Conservation (phyloP, 2,113 vertebrate genomes). For the Rhabdomys dilectus region DNA sequence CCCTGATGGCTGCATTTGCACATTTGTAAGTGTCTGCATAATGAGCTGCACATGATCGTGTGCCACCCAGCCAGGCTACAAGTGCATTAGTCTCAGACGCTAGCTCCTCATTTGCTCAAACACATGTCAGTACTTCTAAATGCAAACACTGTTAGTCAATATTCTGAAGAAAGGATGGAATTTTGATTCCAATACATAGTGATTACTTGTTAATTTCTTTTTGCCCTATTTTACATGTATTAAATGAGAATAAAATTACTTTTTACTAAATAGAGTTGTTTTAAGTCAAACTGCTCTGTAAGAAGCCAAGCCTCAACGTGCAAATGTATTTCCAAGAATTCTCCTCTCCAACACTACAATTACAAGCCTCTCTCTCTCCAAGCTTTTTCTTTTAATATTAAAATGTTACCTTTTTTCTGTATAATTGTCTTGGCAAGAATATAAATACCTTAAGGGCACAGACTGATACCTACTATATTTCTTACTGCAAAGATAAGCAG, state of each 20-base stretch:
- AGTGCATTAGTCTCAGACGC: neutral
- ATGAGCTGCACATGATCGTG: neutral
- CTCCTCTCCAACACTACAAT: neutral
- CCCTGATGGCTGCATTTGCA: neutral
- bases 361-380: neutral
- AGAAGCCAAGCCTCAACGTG: neutral
- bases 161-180: neutral
- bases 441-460: neutral
- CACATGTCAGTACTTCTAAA: neutral
- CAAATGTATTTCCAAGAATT: neutral
- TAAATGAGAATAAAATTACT: neutral
- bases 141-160: neutral
- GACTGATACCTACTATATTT: neutral
- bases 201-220: neutral
- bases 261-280: neutral
- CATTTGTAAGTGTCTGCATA: neutral
- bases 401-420: slow-evolving; percentile 15
- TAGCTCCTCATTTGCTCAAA: neutral
- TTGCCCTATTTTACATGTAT: neutral
- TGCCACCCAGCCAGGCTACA: neutral
- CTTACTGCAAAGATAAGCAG: neutral
- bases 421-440: slow-evolving; percentile 5
- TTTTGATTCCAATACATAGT: neutral
- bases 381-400: neutral
- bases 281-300: neutral